Conservation (phyloP, 2,113 vertebrate genomes). For the human (Homo sapiens) region GRCh38 chrX:65837001-65837500, state of each 20-base stretch:
- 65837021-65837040: background rate
- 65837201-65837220: background rate
- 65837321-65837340: background rate
- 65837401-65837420: background rate
- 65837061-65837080: background rate
- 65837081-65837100: background rate
- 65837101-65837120: conserved; percentile 9
- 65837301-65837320: background rate
- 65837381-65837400: background rate
- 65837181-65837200: too few species aligned
- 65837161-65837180: background rate
- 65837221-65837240: background rate
- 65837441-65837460: background rate
- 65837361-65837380: background rate
- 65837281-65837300: background rate
- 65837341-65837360: background rate
- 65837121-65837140: background rate
- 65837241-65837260: background rate
- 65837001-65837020: background rate
- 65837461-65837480: background rate
- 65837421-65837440: background rate
- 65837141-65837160: background rate
- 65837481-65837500: rapidly evolving
- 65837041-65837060: background rate
- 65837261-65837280: background rate